phyloP scores from a whole-genome alignment of 2,888 invertebrate species.

The Hemaris fuciformis region DNA sequence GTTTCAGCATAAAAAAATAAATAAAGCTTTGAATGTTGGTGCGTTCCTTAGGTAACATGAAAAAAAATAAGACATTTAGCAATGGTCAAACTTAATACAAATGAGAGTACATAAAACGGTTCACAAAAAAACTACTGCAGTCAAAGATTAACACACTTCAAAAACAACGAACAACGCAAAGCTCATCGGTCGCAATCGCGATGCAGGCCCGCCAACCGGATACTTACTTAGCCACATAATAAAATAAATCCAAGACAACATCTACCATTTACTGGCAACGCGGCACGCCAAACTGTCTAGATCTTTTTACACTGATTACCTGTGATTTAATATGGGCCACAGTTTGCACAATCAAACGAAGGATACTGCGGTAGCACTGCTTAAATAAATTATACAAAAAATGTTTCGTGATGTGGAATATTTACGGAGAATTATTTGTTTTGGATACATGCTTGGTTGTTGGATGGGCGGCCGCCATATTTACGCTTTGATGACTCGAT shows the following conservation, averaged over 20 bases:
- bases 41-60: too few relatives aligned
- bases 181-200: background rate
- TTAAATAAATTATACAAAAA: background rate
- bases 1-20: too few relatives aligned
- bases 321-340: slow-evolving; percentile 23
- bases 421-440: background rate
- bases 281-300: slow-evolving; percentile 15
- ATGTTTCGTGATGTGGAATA: background rate
- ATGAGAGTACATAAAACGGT: too few relatives aligned
- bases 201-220: background rate
- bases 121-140: background rate
- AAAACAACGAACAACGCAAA: slow-evolving; percentile 10
- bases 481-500: too few relatives aligned
- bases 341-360: slow-evolving; percentile 9
- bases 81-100: too few relatives aligned
- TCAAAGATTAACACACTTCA: background rate
- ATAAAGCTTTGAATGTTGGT: too few relatives aligned
- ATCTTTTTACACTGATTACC: slow-evolving; percentile 25
- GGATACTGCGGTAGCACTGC: slow-evolving; percentile 1
- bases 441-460: background rate
- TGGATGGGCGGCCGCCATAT: background rate
- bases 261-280: background rate
- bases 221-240: background rate
- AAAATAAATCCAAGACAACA: slow-evolving; percentile 5
- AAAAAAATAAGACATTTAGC: too few relatives aligned